Evolutionary conservation across 2,113 vertebrate species (phyloP), one percentile per base, ranked within the genome.

Genomic region (Pycnonotus jocosus): DNA sequence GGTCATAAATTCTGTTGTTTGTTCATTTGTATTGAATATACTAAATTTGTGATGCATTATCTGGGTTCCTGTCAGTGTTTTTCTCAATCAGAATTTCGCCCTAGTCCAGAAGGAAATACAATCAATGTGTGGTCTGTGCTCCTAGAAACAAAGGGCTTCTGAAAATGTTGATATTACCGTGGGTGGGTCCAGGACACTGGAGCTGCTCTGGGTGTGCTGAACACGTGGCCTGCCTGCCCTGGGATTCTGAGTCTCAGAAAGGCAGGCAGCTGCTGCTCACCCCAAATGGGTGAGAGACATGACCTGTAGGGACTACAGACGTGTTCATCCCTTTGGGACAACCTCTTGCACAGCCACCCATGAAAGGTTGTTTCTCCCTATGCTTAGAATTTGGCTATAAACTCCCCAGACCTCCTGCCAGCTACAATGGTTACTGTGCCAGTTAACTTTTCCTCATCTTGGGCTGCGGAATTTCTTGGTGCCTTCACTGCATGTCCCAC

Each of bases 1-100:
- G 85, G 92, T 91, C 61, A 86, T 61, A 74, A 84, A 92, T 68
- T 71, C 84, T 74, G 77, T 31, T 93, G 86, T 96, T 97, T 96
- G 51, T 33, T 72, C 88, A 62, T 83, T 83, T 90, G 25, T 81
- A 86, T 54, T 42, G 44, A 93, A 86, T 80, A 82, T 87, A 83
- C 86, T 88, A 68, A 72, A 92, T 78, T 76, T 58, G 30, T 40
- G 66, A 54, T 61, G 40, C 37, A 42, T 88, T 88, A 74, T 84
- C 48, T 69, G 76, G 57, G 45, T 37, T n/a, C 48, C 33, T 77
- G 42, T 68, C 78, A 68, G 35, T 38, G 22, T 71, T 77, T 80
- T 60, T 68, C 68, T 84, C 31, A 69, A 33, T 73, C 69, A 76
- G 56, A 92, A 89, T 82, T 77, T 82, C 35, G 56, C 51, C 23